Conservation (phyloP, 2,888 invertebrate genomes). For the Caprella mutica region DNA sequence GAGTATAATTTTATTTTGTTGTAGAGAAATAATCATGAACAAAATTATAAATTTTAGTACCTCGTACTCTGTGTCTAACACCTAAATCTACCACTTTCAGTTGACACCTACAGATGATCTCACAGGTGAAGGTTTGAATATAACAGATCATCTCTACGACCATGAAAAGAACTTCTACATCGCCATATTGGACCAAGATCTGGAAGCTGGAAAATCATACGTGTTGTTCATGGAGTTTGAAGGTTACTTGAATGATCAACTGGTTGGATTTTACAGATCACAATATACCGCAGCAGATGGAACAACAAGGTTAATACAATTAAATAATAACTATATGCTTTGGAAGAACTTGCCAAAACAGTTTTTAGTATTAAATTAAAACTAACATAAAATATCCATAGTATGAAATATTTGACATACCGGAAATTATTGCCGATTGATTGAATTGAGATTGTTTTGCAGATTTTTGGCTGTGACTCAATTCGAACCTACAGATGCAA, state of each 20-base stretch:
- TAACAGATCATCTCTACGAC: slow-evolving; percentile 19
- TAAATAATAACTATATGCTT: neutral
- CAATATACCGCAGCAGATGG: slow-evolving; percentile 15
- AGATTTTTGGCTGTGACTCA: slow-evolving; percentile 42
- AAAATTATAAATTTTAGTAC: too few relatives aligned
- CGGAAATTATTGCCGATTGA: too few relatives aligned
- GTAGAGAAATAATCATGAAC: too few relatives aligned
- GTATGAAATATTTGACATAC: too few relatives aligned
- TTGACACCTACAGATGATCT: too few relatives aligned
- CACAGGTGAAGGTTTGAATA: neutral
- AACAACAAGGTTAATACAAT: slow-evolving; percentile 43
- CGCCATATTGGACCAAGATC: slow-evolving; percentile 4
- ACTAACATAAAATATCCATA: too few relatives aligned
- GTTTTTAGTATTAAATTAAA: too few relatives aligned
- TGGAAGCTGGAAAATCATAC: slow-evolving; percentile 8
- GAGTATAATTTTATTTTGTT: too few relatives aligned
- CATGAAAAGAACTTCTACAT: slow-evolving; percentile 18
- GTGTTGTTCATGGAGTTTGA: slow-evolving; percentile 19
- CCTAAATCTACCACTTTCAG: too few relatives aligned
- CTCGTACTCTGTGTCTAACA: too few relatives aligned
- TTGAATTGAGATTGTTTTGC: too few relatives aligned
- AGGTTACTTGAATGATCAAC: slow-evolving; percentile 22
- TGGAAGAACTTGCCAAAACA: too few relatives aligned
- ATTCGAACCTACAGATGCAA: slow-evolving; percentile 39
- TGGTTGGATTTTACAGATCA: slow-evolving; percentile 26